phyloP scores from a whole-genome alignment of 2,797 vertebrate species.

The Spinibarbus caldwelli region DNA sequence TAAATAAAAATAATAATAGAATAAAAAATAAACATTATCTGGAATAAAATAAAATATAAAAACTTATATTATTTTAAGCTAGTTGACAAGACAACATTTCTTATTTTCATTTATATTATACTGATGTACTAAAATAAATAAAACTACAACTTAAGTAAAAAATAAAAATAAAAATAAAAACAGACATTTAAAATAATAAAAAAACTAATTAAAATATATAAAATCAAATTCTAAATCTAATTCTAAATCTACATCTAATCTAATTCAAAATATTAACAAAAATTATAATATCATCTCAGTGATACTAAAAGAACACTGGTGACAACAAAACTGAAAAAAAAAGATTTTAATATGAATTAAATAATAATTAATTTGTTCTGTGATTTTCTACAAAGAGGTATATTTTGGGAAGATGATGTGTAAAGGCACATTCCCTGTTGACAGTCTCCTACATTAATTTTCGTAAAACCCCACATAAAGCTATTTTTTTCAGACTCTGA shows the following conservation, averaged over 20 bases:
- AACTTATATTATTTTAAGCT: neutral
- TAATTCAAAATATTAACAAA: neutral
- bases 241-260: neutral
- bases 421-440: slow-evolving; percentile 7
- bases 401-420: neutral
- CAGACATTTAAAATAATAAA: too few species aligned
- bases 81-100: neutral
- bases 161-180: too few species aligned
- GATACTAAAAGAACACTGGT: neutral
- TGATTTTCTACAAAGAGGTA: neutral
- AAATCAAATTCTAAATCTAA: neutral
- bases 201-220: too few species aligned
- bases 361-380: neutral
- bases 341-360: neutral
- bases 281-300: neutral
- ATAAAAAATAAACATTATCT: neutral
- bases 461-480: slow-evolving; percentile 46
- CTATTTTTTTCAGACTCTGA: slow-evolving; percentile 49
- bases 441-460: slow-evolving; percentile 56
- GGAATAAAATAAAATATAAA: neutral
- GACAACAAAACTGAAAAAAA: neutral
- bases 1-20: neutral
- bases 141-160: too few species aligned
- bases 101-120: neutral
- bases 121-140: neutral